These are phyloP conservation scores for Echinops telfairi DNA, from an alignment of 2,113 vertebrate species.

Conservation along the genomic window DNA sequence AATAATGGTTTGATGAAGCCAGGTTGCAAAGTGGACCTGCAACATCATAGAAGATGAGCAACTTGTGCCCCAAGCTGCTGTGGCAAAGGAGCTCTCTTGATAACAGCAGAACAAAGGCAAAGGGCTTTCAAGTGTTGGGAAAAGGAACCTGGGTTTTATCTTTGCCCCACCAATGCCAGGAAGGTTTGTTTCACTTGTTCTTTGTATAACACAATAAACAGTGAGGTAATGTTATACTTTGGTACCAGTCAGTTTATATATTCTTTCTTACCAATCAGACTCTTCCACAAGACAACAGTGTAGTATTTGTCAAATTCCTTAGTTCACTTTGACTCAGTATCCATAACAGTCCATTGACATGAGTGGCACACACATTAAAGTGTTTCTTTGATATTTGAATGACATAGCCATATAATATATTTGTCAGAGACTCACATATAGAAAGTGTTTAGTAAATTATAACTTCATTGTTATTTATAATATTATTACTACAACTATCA, in stretches of 20 bases:
- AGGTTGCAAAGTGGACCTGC: background rate
- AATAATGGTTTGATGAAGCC: background rate
- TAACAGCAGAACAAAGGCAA: background rate
- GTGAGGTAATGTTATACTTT: too few species aligned
- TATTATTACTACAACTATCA: background rate
- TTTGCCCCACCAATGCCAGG: background rate
- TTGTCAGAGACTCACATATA: background rate
- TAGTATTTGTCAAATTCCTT: background rate
- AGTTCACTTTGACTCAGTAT: background rate
- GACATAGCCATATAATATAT: background rate
- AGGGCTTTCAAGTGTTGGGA: background rate
- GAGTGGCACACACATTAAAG: background rate
- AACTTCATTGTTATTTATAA: background rate
- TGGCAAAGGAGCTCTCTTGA: background rate
- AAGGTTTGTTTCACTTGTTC: background rate
- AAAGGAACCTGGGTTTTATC: background rate
- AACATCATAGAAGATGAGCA: background rate
- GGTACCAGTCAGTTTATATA: too few species aligned
- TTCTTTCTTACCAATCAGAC: background rate
- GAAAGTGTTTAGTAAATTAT: background rate
- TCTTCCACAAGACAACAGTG: background rate
- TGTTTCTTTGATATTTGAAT: constrained; percentile 17
- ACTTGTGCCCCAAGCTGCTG: background rate
- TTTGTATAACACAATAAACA: background rate
- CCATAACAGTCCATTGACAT: background rate